Conservation (phyloP, 2,888 invertebrate species). For the Calliphora vomitoria region DNA sequence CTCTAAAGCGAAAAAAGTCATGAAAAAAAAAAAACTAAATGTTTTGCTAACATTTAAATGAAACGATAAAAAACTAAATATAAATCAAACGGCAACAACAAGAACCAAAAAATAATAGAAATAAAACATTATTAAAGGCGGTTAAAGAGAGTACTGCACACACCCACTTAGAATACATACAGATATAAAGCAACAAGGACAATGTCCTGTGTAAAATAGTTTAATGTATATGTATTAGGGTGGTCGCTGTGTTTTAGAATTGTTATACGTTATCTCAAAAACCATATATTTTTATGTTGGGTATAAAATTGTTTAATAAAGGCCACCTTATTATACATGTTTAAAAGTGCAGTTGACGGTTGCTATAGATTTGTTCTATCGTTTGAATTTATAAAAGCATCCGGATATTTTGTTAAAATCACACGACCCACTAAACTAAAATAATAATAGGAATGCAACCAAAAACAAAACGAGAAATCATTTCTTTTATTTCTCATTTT, state of each 20-base stretch:
- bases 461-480: background rate
- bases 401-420: slow-evolving; percentile 7
- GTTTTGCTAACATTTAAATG: slow-evolving; percentile 27
- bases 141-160: background rate
- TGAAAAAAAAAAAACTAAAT: slow-evolving; percentile 2
- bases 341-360: background rate
- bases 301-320: too few species aligned
- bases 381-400: background rate
- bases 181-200: slow-evolving; percentile 7
- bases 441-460: background rate
- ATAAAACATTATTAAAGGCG: slow-evolving; percentile 32
- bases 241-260: too few species aligned
- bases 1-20: slow-evolving; percentile 6
- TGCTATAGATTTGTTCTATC: background rate
- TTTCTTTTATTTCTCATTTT: slow-evolving; percentile 15
- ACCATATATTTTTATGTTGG: too few species aligned
- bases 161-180: slow-evolving; percentile 29
- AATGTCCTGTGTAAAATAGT: background rate
- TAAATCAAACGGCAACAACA: slow-evolving; percentile 38
- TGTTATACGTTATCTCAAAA: too few species aligned
- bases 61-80: slow-evolving; percentile 33
- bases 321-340: background rate
- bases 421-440: slow-evolving; percentile 37
- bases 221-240: background rate
- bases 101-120: background rate